A percentile compares a stretch with the other conserved stretches of the same genome.
phyloP scores from a whole-genome alignment of 2,113 vertebrate species.

The Pycnonotus jocosus region DNA sequence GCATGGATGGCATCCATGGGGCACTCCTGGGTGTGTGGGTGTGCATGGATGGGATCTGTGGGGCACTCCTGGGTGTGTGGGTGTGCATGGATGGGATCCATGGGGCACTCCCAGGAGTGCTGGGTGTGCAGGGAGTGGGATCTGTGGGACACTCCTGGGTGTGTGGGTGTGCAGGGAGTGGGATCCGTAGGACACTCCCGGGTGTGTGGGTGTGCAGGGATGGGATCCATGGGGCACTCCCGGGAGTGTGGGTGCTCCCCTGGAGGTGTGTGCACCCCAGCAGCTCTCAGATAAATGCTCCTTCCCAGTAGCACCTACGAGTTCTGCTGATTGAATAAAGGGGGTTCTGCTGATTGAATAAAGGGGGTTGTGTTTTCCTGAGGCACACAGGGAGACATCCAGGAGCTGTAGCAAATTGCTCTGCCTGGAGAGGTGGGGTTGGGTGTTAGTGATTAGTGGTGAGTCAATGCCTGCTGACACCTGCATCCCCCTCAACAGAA shows the following conservation, averaged over 20 bases:
- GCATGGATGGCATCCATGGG: too few species aligned
- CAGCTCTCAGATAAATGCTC: background rate
- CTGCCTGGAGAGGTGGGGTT: background rate
- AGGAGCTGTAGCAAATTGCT: background rate
- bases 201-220: fast-evolving
- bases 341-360: background rate
- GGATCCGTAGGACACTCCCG: too few species aligned
- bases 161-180: fast-evolving
- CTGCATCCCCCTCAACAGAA: too few species aligned
- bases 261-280: fast-evolving
- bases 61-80: too few species aligned
- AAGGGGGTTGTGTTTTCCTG: background rate
- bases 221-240: background rate
- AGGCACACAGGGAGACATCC: background rate
- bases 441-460: fast-evolving
- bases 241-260: background rate
- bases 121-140: background rate
- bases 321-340: background rate
- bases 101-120: too few species aligned
- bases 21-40: too few species aligned
- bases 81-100: too few species aligned
- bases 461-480: background rate
- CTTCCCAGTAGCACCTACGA: fast-evolving
- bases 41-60: too few species aligned
- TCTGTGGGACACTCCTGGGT: too few species aligned